Evolutionary conservation across 2,888 invertebrate species (phyloP), one percentile per base, ranked within the genome.

Genomic region (Drosophila mayaguana): DNA sequence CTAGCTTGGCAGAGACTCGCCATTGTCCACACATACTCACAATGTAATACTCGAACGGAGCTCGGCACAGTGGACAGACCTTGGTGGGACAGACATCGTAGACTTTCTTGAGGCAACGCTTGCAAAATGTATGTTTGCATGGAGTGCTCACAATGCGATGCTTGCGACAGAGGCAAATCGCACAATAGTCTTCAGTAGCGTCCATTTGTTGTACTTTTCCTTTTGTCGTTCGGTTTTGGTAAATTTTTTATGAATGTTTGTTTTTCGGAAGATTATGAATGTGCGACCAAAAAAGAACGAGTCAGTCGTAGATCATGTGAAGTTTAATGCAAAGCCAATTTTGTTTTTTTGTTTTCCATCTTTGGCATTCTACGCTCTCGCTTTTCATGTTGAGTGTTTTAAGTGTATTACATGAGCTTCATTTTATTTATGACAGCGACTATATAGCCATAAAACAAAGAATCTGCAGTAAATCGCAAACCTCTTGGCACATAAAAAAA

Each of bases 61-160:
- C 65, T 3, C 84, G 81, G 25, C 84, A 84, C 43, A 84, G 34
- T 2, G 84, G 84, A 53, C 84, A 84, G 0, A 36, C 32, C 34
- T 81, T 89, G 9, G 42, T 9, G 16, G 51, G 2, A 18, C 87
- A 63, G 28, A 32, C 2, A 0, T 25, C 18, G 55, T 77, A 84
- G 20, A 77, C 76, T 6, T 64, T 59, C 42, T 50, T 70, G 1
- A 84, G 50, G 46, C 84, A 84, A 3, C 43, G 34, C 36, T 79
- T 74, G 57, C 84, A 84, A 25, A 84, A 89, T 9, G 64, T 57
- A 43, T 84, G 84, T 32, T 68, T 65, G 60, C 84, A 89, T 0
- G 68, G 68, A 0, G 64, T 79, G 45, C 65, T 74, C 25, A 89
- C 84, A 28, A 40, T 40, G 6, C 53, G 45, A 20, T 38, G 81